These are phyloP conservation scores for Plebejus argus DNA, from an alignment of 2,888 invertebrate genomes.

Conservation along the genomic window DNA sequence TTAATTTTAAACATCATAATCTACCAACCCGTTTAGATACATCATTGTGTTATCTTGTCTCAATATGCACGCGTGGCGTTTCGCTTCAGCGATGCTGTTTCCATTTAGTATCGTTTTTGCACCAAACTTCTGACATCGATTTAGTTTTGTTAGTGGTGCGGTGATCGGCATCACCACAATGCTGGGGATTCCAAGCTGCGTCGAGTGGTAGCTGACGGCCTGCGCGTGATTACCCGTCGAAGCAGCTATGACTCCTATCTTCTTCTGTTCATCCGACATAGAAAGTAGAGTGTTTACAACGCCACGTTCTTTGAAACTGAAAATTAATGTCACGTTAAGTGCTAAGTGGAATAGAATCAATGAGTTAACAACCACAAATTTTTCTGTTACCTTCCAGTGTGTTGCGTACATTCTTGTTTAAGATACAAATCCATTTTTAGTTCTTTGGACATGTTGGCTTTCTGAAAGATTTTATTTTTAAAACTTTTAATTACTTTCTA, in stretches of 20 bases:
- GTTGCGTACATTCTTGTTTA: conserved; percentile 96
- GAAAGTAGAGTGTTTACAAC: conserved; percentile 90
- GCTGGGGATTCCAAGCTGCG: conserved; percentile 84
- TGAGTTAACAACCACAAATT: not conserved
- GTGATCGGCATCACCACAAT: conserved; percentile 94
- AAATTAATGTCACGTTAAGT: not conserved
- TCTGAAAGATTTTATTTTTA: conserved; percentile 72
- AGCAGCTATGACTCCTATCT: conserved; percentile 91
- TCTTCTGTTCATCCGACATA: conserved; percentile 86
- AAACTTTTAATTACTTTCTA: not conserved
- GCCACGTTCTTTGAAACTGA: conserved; percentile 96
- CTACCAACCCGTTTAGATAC: conserved; percentile 91
- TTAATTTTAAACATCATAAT: conserved; percentile 3
- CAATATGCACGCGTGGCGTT: conserved; percentile 86
- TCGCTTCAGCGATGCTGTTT: conserved; percentile 88
- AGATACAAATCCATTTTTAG: conserved; percentile 92
- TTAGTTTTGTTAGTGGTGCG: conserved; percentile 95
- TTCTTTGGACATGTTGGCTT: conserved; percentile 86
- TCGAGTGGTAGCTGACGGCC: conserved; percentile 87
- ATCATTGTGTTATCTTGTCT: conserved; percentile 85
- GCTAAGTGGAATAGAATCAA: not conserved
- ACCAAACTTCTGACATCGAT: conserved; percentile 88
- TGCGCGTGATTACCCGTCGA: conserved; percentile 96
- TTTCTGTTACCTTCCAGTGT: conserved; percentile 88
- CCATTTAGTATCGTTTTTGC: conserved; percentile 91